Evolutionary conservation across 2,113 vertebrate genomes (phyloP).

Genomic region (Hypanus sabinus): DNA sequence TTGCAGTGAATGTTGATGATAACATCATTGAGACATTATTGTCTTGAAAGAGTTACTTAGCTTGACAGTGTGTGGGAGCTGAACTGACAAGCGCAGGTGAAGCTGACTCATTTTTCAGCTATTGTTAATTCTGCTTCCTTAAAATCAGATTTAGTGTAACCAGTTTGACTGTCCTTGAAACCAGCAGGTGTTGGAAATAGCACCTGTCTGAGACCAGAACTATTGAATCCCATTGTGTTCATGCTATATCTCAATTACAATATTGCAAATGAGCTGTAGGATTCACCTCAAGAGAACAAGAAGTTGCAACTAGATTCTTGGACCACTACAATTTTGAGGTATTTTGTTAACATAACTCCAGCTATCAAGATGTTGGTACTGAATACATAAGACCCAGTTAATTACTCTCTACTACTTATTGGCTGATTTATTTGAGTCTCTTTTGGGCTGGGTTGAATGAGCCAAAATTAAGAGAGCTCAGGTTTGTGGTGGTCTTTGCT

Average conservation of each 20-base stretch:
- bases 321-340: not conserved
- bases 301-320: not conserved
- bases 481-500: not conserved
- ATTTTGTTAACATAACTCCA: not conserved
- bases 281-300: not conserved
- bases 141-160: not conserved
- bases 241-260: not conserved
- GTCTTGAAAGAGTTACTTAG: slow-evolving; percentile 20
- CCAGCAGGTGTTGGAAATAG: not conserved
- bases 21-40: slow-evolving; percentile 3
- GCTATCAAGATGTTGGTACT: not conserved
- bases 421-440: not conserved
- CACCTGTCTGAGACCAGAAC: not conserved
- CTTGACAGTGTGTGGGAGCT: slow-evolving; percentile 18
- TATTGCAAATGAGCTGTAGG: not conserved
- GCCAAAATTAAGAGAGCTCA: not conserved
- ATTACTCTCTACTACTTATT: not conserved
- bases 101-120: not conserved
- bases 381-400: not conserved
- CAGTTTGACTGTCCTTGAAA: not conserved
- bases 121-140: not conserved
- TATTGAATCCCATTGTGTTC: not conserved
- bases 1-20: not conserved
- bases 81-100: slow-evolving; percentile 2
- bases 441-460: not conserved